Percentiles rank a stretch among this genome's conserved stretches.
Evolutionary conservation across 2,113 vertebrate genomes (phyloP).

Genomic region (Petroica traversi): DNA sequence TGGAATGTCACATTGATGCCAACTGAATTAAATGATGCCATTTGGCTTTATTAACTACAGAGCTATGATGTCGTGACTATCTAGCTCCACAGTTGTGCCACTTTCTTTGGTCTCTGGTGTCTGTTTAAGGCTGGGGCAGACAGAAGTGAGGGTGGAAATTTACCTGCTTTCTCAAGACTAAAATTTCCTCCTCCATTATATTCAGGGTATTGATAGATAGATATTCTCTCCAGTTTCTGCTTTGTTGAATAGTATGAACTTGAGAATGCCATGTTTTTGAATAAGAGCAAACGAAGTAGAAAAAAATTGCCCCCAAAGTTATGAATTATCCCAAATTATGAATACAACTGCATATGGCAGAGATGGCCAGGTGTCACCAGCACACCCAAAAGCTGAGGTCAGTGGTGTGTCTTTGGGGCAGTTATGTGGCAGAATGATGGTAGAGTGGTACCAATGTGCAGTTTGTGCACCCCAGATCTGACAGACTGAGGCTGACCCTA

Average conservation of each 20-base stretch:
- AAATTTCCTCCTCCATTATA: background rate
- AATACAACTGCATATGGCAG: background rate
- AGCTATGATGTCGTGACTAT: background rate
- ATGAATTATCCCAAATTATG: background rate
- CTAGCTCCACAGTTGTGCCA: background rate
- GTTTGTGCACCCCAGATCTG: background rate
- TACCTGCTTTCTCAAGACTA: background rate
- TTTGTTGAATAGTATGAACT: background rate
- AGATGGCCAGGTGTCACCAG: background rate
- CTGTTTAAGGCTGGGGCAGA: background rate
- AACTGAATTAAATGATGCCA: slow-evolving; percentile 36
- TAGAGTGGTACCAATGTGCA: background rate
- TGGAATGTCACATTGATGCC: slow-evolving; percentile 61
- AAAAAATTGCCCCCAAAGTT: background rate
- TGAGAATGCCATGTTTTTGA: background rate
- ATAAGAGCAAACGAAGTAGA: background rate
- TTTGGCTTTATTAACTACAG: slow-evolving; percentile 9
- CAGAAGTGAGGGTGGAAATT: background rate
- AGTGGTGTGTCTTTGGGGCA: background rate
- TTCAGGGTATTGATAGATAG: background rate
- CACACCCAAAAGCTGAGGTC: background rate
- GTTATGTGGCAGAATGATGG: background rate
- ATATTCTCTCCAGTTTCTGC: background rate
- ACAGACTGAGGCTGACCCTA: background rate
- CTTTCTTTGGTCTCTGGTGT: background rate